Conservation (phyloP, 2,888 invertebrate species). For the Hoplodrina blanda region DNA sequence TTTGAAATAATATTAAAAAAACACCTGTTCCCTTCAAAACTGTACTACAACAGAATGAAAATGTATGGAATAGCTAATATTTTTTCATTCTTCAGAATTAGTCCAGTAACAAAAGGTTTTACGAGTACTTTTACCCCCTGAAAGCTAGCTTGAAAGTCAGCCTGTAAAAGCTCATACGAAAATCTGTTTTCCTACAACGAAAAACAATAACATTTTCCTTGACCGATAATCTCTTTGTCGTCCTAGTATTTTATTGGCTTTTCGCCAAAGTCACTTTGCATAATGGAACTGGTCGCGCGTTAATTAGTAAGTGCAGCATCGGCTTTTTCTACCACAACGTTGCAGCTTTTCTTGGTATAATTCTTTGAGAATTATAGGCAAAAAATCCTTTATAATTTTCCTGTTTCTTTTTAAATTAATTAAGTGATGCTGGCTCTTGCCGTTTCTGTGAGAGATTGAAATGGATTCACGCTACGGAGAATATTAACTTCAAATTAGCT, state of each 20-base stretch:
- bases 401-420: not conserved
- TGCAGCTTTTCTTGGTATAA: not conserved
- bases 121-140: too few species aligned
- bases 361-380: not conserved
- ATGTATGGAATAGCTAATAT: too few species aligned
- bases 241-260: constrained; percentile 42
- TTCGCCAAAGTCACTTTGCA: constrained; percentile 44
- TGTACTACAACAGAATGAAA: too few species aligned
- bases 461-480: not conserved
- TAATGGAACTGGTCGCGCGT: constrained; percentile 40
- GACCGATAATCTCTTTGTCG: constrained; percentile 18
- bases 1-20: too few species aligned
- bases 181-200: constrained; percentile 1
- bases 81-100: too few species aligned
- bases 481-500: too few species aligned
- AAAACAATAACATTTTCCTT: constrained; percentile 20
- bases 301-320: constrained; percentile 45
- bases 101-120: too few species aligned
- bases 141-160: too few species aligned
- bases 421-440: not conserved
- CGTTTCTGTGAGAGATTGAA: not conserved
- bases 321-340: constrained; percentile 35
- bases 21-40: too few species aligned
- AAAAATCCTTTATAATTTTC: too few species aligned
- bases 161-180: not conserved